Evolutionary conservation across 2,888 invertebrate species (phyloP), one percentile per base, ranked within the genome.

Genomic region (Dicranocentrus wangi): DNA sequence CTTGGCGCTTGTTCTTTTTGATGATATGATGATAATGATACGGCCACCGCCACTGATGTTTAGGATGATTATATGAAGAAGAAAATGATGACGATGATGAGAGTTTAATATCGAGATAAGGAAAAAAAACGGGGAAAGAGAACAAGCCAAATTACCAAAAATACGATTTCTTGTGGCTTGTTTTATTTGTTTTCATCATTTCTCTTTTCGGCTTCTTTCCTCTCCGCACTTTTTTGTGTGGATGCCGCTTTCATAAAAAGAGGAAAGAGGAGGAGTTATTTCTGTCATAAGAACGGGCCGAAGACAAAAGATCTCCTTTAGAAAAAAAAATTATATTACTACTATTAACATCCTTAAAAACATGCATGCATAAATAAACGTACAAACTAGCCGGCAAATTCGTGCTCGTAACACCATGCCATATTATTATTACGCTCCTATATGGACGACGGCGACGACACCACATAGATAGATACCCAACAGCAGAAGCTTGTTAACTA

Each of bases 121-220:
- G 70, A 76, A n/a, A n/a, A 76, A 28, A 27, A 60, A 61, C 21
- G 32, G 58, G 17, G 76, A 27, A 28, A 28, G 23, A 76, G 78
- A 80, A 53, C 72, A 73, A 68, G 47, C 72, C 51, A 77, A 83
- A 83, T 81, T 83, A 81, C 77, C 80, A 70, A 81, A 79, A 83
- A 80, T 77, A 77, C 60, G 65, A 81, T 83, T 83, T 77, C 77
- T 76, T 83, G 80, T 77, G 73, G 73, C 81, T 79, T 71, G 66
- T 73, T 83, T 83, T 83, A 81, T 83, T 83, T 83, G 83, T 83
- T 83, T 83, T 83, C 77, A 72, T 80, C 81, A 58, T 66, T 77
- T 73, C 82, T 75, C 77, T 81, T 83, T 80, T 66, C 71, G 79
- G 68, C 68, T 60, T 43, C 43, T 39, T 42, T 60, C 61, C 17